Conservation (phyloP, 2,797 vertebrate species). For the Borostomias antarcticus region DNA sequence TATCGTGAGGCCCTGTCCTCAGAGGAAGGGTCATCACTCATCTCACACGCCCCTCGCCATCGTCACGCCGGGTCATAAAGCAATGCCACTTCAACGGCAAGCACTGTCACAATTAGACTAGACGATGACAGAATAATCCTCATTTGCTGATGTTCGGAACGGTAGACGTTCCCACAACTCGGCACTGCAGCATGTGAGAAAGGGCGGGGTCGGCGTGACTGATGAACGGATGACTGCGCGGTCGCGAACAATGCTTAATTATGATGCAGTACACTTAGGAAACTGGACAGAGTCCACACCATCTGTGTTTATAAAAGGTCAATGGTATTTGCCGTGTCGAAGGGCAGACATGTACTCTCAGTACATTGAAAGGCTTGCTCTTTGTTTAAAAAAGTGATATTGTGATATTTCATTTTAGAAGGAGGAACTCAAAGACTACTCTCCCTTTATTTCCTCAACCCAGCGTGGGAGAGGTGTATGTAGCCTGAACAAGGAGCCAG, state of each 20-base stretch:
- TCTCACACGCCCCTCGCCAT: conserved; percentile 25
- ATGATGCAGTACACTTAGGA: conserved; percentile 59
- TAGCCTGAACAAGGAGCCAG: conserved; percentile 43
- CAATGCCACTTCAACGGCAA: conserved; percentile 15
- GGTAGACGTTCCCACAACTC: conserved; percentile 42
- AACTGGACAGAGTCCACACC: conserved; percentile 66
- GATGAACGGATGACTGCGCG: conserved; percentile 62
- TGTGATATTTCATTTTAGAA: conserved; percentile 47
- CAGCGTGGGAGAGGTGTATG: conserved; percentile 43
- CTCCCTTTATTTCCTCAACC: conserved; percentile 55
- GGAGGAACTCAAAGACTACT: conserved; percentile 47
- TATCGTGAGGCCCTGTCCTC: neutral
- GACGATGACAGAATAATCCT: neutral
- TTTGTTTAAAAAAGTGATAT: neutral
- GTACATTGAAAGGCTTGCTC: conserved; percentile 35
- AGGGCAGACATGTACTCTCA: conserved; percentile 72
- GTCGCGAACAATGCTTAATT: conserved; percentile 57
- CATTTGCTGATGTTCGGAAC: conserved; percentile 32
- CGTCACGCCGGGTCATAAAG: conserved; percentile 26
- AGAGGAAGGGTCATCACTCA: conserved; percentile 2
- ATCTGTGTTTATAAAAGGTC: conserved; percentile 66
- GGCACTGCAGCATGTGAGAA: conserved; percentile 22
- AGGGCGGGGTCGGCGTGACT: conserved; percentile 62
- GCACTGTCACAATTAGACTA: conserved; percentile 29
- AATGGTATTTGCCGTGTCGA: conserved; percentile 42